phyloP scores from a whole-genome alignment of 2,113 vertebrate species.

The Cairina moschata region DNA sequence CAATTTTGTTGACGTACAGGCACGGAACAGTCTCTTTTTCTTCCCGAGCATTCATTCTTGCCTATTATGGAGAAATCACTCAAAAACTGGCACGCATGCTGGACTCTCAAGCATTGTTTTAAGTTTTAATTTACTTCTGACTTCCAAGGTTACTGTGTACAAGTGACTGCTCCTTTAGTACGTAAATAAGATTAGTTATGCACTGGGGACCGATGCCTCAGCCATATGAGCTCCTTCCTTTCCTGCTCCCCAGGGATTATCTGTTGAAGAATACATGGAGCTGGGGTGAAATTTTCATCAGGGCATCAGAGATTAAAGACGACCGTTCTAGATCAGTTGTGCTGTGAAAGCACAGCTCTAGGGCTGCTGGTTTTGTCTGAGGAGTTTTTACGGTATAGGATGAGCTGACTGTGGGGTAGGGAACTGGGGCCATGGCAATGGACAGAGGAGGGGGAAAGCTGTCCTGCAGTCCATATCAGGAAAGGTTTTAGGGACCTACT shows the following conservation, averaged over 20 bases:
- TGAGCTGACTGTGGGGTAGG: background rate
- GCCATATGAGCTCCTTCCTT: background rate
- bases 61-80: conserved; percentile 4
- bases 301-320: background rate
- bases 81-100: background rate
- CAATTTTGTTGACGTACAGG: background rate
- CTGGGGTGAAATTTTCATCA: background rate
- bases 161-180: background rate
- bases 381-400: background rate
- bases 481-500: background rate
- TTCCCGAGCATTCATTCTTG: conserved; percentile 1
- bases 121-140: conserved; percentile 49
- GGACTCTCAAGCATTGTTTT: conserved; percentile 11
- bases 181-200: conserved; percentile 20
- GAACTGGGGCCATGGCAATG: background rate
- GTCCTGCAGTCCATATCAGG: background rate
- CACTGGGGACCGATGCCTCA: background rate
- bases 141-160: conserved; percentile 26
- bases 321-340: background rate
- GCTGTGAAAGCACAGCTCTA: background rate
- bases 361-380: background rate
- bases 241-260: background rate
- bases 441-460: background rate
- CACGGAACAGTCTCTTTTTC: conserved; percentile 6
- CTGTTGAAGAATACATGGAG: background rate